A percentile compares a stretch with the other conserved stretches of the same genome.
phyloP scores from a whole-genome alignment of 1,140 invertebrate genomes.

The Papilio polyxenes region DNA sequence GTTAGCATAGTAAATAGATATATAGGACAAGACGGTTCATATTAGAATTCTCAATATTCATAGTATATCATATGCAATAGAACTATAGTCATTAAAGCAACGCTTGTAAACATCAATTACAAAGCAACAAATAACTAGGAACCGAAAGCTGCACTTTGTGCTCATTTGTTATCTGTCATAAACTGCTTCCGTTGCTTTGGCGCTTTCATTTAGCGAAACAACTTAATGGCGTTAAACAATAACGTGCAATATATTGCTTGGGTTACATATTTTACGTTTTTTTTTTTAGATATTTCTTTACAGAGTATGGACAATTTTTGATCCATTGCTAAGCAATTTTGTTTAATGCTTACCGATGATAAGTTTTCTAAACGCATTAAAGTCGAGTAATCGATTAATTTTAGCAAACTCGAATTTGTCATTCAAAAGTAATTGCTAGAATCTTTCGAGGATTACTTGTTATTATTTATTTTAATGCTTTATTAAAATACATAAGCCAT shows the following conservation, averaged over 20 bases:
- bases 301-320: not conserved
- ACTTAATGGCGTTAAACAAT: constrained; percentile 8
- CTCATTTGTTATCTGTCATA: constrained; percentile 25
- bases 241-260: constrained; percentile 7
- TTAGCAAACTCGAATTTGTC: no score
- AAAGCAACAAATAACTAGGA: constrained; percentile 23
- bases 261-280: not conserved
- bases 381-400: not conserved
- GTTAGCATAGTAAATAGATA: no score
- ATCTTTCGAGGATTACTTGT: not conserved
- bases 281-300: not conserved
- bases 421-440: no score
- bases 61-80: not conserved
- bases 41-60: not conserved
- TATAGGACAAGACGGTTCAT: no score
- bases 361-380: no score
- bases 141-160: constrained; percentile 18
- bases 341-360: no score
- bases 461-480: not conserved
- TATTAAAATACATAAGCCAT: not conserved
- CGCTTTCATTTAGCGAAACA: constrained; percentile 17
- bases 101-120: constrained; percentile 18
- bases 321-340: no score
- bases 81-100: constrained; percentile 1
- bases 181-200: constrained; percentile 12